These are phyloP conservation scores for Epinephelus fuscoguttatus DNA, from an alignment of 2,113 vertebrate genomes.

Conservation along the genomic window DNA sequence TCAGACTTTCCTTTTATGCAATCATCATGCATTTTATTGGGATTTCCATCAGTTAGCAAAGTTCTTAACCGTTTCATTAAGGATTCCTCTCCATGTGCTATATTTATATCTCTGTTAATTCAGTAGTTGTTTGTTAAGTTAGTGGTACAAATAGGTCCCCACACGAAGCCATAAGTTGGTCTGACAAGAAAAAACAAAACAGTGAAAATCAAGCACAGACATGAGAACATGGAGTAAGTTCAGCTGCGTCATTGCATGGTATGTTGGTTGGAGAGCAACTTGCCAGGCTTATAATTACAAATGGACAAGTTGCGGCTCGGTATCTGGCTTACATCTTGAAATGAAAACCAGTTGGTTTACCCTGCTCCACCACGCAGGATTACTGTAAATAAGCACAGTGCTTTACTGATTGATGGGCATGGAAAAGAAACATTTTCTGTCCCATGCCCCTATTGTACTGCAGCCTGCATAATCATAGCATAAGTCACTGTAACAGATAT, in stretches of 20 bases:
- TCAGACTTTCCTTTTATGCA: neutral
- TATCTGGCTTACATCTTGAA: conserved; percentile 28
- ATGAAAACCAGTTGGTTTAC: conserved; percentile 21
- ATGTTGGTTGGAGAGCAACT: conserved; percentile 26
- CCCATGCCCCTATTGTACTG: neutral
- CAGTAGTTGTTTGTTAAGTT: neutral
- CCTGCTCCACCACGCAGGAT: neutral
- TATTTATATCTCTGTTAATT: neutral
- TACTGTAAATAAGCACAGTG: neutral
- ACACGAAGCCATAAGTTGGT: neutral
- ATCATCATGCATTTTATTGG: neutral
- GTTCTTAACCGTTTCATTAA: neutral
- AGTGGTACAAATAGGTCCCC: neutral
- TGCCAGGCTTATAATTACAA: conserved; percentile 38
- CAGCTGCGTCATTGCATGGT: neutral
- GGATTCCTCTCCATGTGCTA: neutral
- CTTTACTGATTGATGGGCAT: neutral
- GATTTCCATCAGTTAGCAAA: neutral
- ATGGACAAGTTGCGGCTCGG: conserved; percentile 26
- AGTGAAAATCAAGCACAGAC: neutral
- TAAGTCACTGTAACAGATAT: neutral
- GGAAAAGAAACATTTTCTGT: neutral
- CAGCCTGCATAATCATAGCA: neutral
- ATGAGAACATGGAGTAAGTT: neutral
- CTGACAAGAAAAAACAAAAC: neutral